phyloP scores from a whole-genome alignment of 2,888 invertebrate species.

The Lacanobia oleracea region DNA sequence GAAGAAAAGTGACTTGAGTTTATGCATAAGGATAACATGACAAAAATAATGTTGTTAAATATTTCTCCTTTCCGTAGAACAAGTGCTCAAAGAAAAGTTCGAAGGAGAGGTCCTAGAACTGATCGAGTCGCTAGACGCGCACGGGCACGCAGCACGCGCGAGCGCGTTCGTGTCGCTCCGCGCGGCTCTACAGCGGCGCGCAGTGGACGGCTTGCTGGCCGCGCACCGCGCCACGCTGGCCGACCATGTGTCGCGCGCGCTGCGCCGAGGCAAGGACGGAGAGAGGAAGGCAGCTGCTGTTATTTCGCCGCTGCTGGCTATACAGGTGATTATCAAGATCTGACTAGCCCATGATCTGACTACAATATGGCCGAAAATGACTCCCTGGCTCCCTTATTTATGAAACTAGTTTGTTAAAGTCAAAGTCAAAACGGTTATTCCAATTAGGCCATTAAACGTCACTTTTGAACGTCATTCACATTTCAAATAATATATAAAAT shows the following conservation, averaged over 20 bases:
- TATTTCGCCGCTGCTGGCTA: conserved; percentile 94
- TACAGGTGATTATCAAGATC: conserved; percentile 91
- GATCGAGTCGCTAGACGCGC: conserved; percentile 96
- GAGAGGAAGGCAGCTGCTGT: conserved; percentile 97
- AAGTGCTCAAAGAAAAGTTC: conserved; percentile 91
- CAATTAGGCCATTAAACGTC: too few relatives aligned
- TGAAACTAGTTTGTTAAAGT: too few relatives aligned
- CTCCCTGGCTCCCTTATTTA: too few relatives aligned
- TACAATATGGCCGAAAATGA: background rate
- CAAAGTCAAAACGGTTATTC: too few relatives aligned
- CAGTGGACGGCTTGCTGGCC: conserved; percentile 93
- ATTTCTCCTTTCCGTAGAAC: conserved; percentile 80
- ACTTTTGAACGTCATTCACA: too few relatives aligned
- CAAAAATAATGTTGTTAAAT: background rate
- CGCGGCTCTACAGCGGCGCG: conserved; percentile 94
- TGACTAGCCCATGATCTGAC: background rate
- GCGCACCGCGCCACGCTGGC: conserved; percentile 81
- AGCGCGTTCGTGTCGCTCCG: conserved; percentile 93
- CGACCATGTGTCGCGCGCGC: conserved; percentile 73
- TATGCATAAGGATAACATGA: too few relatives aligned
- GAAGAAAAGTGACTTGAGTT: too few relatives aligned
- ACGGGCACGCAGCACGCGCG: conserved; percentile 95
- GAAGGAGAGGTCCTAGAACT: conserved; percentile 97
- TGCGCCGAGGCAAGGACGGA: conserved; percentile 95
- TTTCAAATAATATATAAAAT: too few relatives aligned